These are phyloP conservation scores for Heliopora coerulea DNA, from an alignment of 92 coral and sea anemone species.

Conservation along the genomic window DNA sequence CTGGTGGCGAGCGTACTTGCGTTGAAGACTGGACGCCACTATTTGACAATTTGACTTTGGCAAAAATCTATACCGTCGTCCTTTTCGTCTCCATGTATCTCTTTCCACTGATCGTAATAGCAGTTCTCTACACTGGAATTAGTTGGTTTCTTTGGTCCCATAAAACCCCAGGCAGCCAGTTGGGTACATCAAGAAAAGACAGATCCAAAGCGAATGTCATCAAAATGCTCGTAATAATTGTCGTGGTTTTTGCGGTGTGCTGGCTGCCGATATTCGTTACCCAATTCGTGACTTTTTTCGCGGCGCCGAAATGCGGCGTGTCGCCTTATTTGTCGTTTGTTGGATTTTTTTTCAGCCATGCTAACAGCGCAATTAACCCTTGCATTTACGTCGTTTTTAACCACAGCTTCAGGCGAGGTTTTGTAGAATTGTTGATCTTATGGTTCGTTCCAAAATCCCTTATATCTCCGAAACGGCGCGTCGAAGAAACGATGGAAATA, in stretches of 20 bases:
- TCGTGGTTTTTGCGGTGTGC: conserved; percentile 39
- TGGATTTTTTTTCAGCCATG: conserved; percentile 29
- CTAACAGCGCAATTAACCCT: conserved; percentile 26
- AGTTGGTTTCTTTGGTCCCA: conserved; percentile 53
- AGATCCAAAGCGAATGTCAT: conserved; percentile 21
- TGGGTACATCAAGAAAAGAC: conserved; percentile 14
- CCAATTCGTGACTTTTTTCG: conserved; percentile 28
- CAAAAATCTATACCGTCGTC: conserved; percentile 61
- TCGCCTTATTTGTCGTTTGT: conserved; percentile 12
- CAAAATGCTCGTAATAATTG: conserved; percentile 41
- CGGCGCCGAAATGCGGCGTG: conserved; percentile 24
- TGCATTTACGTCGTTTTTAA: conserved; percentile 31
- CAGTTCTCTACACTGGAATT: conserved; percentile 60
- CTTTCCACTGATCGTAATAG: conserved; percentile 60
- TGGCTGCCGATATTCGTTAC: conserved; percentile 35
- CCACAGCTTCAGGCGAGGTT: conserved; percentile 16
- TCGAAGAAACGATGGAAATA: not conserved
- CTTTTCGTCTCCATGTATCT: conserved; percentile 63
- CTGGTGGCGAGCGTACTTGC: conserved; percentile 40
- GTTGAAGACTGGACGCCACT: conserved; percentile 66
- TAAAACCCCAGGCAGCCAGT: conserved; percentile 61
- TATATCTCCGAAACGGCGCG: not conserved
- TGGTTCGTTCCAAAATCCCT: conserved; percentile 26
- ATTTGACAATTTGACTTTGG: conserved; percentile 54
- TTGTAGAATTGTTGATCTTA: not conserved